These are phyloP conservation scores for Apamea anceps DNA, from an alignment of 2,888 invertebrate species.

Conservation along the genomic window DNA sequence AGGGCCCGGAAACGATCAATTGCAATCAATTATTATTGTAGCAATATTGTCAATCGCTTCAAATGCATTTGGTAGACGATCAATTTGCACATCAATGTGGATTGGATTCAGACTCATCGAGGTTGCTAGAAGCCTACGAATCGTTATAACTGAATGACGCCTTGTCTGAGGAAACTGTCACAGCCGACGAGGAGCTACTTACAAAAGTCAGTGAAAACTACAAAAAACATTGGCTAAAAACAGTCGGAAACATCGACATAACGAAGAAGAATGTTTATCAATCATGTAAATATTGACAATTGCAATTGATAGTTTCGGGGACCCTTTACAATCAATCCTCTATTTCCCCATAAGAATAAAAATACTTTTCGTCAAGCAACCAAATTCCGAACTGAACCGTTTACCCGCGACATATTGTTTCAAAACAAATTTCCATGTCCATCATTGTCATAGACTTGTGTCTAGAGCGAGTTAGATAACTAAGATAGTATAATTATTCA, in stretches of 20 bases:
- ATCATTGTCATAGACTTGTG: constrained; percentile 40
- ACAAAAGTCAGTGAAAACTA: too few species aligned
- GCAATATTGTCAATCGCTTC: too few species aligned
- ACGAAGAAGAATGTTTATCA: too few species aligned
- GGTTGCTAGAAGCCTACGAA: too few species aligned
- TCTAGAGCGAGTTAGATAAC: constrained; percentile 48
- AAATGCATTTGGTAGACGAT: neutral
- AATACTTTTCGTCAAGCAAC: neutral
- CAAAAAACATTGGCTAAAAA: too few species aligned
- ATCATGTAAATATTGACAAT: too few species aligned
- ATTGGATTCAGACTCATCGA: too few species aligned
- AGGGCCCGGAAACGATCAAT: neutral
- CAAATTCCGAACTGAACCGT: constrained; percentile 25
- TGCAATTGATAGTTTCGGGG: neutral
- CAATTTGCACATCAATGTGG: neutral
- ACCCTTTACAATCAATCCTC: neutral
- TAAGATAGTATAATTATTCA: constrained; percentile 58
- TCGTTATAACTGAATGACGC: too few species aligned
- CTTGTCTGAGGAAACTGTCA: too few species aligned
- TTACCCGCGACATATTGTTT: constrained; percentile 49
- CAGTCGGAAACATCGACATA: too few species aligned
- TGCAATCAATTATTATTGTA: neutral
- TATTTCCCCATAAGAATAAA: neutral
- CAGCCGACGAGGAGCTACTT: too few species aligned
- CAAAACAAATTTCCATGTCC: constrained; percentile 41